Base-by-base conservation (phyloP, 2,113 vertebrate genomes). In the Spea bombifrons region DNA sequence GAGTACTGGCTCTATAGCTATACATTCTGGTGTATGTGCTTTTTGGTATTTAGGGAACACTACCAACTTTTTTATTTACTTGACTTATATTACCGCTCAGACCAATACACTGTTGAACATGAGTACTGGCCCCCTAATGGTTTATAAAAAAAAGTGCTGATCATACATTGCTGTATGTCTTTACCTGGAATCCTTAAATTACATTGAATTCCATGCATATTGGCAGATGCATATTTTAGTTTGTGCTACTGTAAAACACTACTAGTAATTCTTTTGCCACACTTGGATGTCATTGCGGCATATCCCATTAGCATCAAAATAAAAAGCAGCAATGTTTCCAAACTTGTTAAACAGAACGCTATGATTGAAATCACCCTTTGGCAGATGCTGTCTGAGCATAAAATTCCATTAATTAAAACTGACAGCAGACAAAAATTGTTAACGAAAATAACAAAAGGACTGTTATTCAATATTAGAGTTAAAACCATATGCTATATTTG, bases 321-420 rank as follows among this genome's bases (percentile, higher is more conserved):
- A 74, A 68, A 73, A 73, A 71, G 50, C 78, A 74, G 66, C 45
- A 68, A 68, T 68, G 64, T 80, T 80, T 80, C 71, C 13, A 80
- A 73, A 80, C 78, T 80, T 80, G 78, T 80, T 80, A 68, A 80
- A 68, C 78, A 74, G 52, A 80, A 71, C 66, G 16, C 64, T 30
- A 13, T 73, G 71, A 80, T 74, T 80, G 78, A 80, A 80, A 74
- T 74, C 52, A 66, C 77, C 78, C 78, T 80, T 72, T 80, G 78
- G 78, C 71, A 47, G 64, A 67, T 49, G 45, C n/a, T 48, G 64
- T 47, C 71, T 49, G 71, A 47, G 65, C 64, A 12, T 71, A 80
- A 73, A 59, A 68, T 67, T 61, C 55, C 64, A 74, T 80, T 80
- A 80, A 80, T 80, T 80, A 74, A 47, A 74, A 67, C 64, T 74